These are phyloP conservation scores for Laticauda laticaudata DNA, from an alignment of 2,113 vertebrate genomes.

Conservation along the genomic window DNA sequence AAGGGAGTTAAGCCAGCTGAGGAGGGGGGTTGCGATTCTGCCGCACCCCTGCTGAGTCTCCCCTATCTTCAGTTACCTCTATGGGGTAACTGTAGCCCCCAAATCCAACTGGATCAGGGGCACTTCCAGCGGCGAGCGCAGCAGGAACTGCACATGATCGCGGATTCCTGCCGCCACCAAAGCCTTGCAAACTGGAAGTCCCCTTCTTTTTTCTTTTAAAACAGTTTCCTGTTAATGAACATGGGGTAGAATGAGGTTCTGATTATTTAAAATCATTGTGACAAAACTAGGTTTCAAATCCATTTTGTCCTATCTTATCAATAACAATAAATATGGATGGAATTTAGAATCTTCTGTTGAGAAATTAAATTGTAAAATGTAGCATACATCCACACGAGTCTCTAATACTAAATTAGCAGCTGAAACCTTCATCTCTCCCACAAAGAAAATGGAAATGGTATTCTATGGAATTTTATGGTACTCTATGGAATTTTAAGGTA, in stretches of 20 bases:
- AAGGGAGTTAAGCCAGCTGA: too few relatives aligned
- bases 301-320: not conserved
- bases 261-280: not conserved
- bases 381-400: not conserved
- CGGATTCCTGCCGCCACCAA: too few relatives aligned
- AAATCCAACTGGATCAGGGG: too few relatives aligned
- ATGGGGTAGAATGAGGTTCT: not conserved
- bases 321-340: not conserved
- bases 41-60: too few relatives aligned
- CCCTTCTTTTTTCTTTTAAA: not conserved
- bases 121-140: too few relatives aligned
- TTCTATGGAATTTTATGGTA: not conserved
- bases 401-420: not conserved
- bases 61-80: too few relatives aligned
- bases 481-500: not conserved
- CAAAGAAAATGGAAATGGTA: not conserved
- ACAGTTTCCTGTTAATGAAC: not conserved
- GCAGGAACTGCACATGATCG: too few relatives aligned
- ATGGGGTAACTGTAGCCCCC: too few relatives aligned
- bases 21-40: too few relatives aligned
- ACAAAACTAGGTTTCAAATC: not conserved
- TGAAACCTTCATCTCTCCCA: not conserved
- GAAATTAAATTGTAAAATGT: not conserved
- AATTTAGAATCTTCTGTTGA: not conserved
- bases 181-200: too few relatives aligned